These are phyloP conservation scores for Amyelois transitella DNA, from an alignment of 1,140 invertebrate genomes.

Conservation along the genomic window DNA sequence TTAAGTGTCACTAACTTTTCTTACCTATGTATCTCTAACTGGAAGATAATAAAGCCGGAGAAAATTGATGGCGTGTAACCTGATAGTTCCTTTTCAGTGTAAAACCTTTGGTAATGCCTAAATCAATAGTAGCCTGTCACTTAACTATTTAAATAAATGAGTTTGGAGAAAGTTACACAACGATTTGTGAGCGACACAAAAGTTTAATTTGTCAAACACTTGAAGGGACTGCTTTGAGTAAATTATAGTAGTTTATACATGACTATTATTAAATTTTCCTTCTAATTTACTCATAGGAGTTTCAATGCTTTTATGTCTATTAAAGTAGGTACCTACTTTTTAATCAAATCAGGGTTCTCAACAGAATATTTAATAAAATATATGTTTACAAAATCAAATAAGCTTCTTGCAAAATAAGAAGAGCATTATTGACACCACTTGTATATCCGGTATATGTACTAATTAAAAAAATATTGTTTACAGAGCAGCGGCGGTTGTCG, in stretches of 20 bases:
- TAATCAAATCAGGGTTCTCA: too few relatives aligned
- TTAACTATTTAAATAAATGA: not conserved
- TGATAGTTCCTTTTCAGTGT: not conserved
- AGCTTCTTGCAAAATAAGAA: too few relatives aligned
- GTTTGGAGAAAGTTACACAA: not conserved
- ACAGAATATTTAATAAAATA: too few relatives aligned
- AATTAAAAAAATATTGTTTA: slow-evolving; percentile 6
- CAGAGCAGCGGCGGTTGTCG: slow-evolving; percentile 64
- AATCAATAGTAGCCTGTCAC: not conserved
- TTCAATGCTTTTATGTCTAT: too few relatives aligned
- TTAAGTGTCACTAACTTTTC: not conserved
- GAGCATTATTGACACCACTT: too few relatives aligned
- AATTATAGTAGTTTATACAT: not conserved
- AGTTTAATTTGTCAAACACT: not conserved
- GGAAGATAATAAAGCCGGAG: not conserved
- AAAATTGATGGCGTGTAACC: not conserved
- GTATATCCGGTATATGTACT: too few relatives aligned
- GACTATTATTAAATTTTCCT: not conserved
- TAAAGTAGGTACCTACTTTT: too few relatives aligned
- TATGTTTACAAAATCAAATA: too few relatives aligned
- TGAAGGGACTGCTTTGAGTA: not conserved
- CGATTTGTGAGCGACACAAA: not conserved
- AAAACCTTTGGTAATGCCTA: not conserved
- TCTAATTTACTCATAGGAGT: too few relatives aligned
- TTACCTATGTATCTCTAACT: too few relatives aligned